A percentile compares a stretch with the other conserved stretches of the same genome.
Conservation (phyloP, 1,140 invertebrate genomes). For the Polyergus mexicanus region DNA sequence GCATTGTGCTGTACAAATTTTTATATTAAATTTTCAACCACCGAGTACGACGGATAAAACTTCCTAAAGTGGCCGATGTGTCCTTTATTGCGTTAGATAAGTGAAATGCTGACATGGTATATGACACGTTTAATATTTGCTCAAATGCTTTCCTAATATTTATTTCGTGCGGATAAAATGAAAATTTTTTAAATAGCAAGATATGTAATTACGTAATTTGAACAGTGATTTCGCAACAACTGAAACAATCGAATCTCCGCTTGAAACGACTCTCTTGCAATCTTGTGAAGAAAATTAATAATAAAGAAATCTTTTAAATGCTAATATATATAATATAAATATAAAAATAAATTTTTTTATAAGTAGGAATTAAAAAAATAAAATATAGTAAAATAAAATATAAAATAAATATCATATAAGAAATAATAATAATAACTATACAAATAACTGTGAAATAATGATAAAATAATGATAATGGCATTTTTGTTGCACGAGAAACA, state of each 20-base stretch:
- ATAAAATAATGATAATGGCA: slow-evolving; percentile 15
- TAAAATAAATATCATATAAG: not conserved
- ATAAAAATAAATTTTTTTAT: not conserved
- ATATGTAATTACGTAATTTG: slow-evolving; percentile 20
- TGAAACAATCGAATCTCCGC: not conserved
- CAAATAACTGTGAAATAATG: not conserved
- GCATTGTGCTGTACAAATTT: slow-evolving; percentile 55
- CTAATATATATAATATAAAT: not conserved
- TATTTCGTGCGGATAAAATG: not conserved
- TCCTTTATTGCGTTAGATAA: slow-evolving; percentile 48
- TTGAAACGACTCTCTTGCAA: not conserved
- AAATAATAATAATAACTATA: not conserved
- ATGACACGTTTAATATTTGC: slow-evolving; percentile 20
- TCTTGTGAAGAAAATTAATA: not conserved
- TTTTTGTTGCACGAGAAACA: not conserved
- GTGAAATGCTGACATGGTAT: not conserved
- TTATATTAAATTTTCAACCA: slow-evolving; percentile 63
- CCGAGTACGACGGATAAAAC: slow-evolving; percentile 25
- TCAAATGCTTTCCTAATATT: not conserved
- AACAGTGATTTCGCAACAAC: not conserved
- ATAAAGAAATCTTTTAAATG: not conserved
- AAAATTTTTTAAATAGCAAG: not conserved
- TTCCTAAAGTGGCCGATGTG: slow-evolving; percentile 41
- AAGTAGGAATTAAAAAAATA: not conserved
- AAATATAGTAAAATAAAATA: not conserved